Percentiles rank a stretch among this genome's conserved stretches.
Evolutionary conservation across 2,888 invertebrate genomes (phyloP).

Genomic region (Subacronicta megacephala): DNA sequence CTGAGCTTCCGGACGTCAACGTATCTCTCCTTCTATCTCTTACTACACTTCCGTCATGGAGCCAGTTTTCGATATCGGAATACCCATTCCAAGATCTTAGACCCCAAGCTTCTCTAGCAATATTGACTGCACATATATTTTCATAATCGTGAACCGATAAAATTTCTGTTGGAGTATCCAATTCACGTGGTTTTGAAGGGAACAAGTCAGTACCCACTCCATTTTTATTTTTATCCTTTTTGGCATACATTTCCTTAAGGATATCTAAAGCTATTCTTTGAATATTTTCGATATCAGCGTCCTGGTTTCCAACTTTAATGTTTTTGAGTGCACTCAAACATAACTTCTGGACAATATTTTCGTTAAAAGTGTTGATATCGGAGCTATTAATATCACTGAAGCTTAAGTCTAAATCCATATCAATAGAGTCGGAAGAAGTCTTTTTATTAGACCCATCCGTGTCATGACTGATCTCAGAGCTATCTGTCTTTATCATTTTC

Average conservation of each 20-base stretch:
- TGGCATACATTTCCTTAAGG: conserved; percentile 87
- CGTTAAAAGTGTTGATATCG: conserved; percentile 88
- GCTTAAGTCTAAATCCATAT: conserved; percentile 88
- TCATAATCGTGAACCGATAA: conserved; percentile 91
- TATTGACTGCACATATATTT: conserved; percentile 91
- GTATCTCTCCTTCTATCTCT: conserved; percentile 90
- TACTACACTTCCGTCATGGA: conserved; percentile 90
- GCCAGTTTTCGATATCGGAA: conserved; percentile 91
- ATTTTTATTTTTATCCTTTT: conserved; percentile 83
- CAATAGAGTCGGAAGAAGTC: conserved; percentile 87
- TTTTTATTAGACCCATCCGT: conserved; percentile 86
- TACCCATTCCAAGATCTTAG: conserved; percentile 91
- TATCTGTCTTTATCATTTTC: conserved; percentile 79
- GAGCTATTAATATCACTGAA: conserved; percentile 89
- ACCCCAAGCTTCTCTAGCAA: conserved; percentile 91
- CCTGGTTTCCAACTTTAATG: conserved; percentile 88
- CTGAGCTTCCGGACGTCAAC: conserved; percentile 89
- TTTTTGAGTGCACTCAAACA: conserved; percentile 88
- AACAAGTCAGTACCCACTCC: conserved; percentile 71
- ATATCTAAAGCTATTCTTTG: conserved; percentile 88
- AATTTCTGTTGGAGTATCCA: conserved; percentile 89
- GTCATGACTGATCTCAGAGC: conserved; percentile 84
- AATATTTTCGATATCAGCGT: conserved; percentile 88
- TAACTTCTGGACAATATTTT: conserved; percentile 88
- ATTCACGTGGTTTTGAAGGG: conserved; percentile 81